Evolutionary conservation across 2,113 vertebrate species (phyloP).

Genomic region (Holacanthus passer): DNA sequence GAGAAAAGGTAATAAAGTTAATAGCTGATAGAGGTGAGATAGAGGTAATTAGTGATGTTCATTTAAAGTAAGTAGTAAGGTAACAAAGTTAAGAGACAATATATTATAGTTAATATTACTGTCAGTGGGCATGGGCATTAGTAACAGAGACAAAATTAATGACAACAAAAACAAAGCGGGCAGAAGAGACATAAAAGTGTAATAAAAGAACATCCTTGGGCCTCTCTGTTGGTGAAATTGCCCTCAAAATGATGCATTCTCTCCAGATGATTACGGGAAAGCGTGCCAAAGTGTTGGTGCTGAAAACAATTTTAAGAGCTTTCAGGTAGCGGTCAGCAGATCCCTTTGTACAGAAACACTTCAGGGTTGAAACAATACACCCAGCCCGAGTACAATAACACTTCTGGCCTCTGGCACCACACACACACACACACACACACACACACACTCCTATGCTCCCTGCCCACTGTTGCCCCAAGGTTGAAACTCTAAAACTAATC

Average conservation of each 20-base stretch:
- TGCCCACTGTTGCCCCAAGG: slow-evolving; percentile 61
- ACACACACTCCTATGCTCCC: slow-evolving; percentile 36
- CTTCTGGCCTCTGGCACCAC: slow-evolving; percentile 45
- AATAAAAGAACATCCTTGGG: slow-evolving; percentile 57
- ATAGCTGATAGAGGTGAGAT: slow-evolving; percentile 36
- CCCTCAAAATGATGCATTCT: slow-evolving; percentile 60
- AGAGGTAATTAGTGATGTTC: slow-evolving; percentile 15
- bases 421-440: slow-evolving; percentile 33
- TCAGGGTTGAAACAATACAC: slow-evolving; percentile 69
- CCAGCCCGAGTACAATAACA: slow-evolving; percentile 48
- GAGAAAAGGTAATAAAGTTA: slow-evolving; percentile 14
- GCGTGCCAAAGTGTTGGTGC: slow-evolving; percentile 34
- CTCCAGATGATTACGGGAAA: slow-evolving; percentile 45
- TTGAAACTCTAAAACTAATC: slow-evolving; percentile 75
- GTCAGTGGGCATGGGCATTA: not conserved
- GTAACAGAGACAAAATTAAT: slow-evolving; percentile 40
- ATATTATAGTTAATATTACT: slow-evolving; percentile 10
- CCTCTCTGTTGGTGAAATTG: slow-evolving; percentile 32
- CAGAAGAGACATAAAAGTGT: slow-evolving; percentile 30
- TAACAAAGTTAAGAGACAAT: slow-evolving; percentile 16
- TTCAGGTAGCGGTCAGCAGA: slow-evolving; percentile 63
- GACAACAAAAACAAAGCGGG: slow-evolving; percentile 34
- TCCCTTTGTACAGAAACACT: slow-evolving; percentile 53
- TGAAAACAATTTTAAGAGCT: slow-evolving; percentile 62
- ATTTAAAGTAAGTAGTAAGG: slow-evolving; percentile 22